Evolutionary conservation across 2,113 vertebrate genomes (phyloP).

Genomic region (Syngnathus floridae): DNA sequence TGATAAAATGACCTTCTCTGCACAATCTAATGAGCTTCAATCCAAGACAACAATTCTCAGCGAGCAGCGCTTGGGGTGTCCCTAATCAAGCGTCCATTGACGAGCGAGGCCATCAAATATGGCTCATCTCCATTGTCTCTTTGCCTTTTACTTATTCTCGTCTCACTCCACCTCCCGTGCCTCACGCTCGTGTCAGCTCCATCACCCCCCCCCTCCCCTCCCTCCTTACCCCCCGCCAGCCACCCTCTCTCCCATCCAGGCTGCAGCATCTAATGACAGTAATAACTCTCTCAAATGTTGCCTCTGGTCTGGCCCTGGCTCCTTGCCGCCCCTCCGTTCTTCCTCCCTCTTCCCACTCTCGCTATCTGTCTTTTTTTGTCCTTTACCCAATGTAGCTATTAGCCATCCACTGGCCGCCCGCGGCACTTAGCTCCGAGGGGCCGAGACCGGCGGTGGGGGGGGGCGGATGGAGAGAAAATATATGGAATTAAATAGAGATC

Average conservation of each 20-base stretch:
- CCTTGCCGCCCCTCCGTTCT: constrained; percentile 3
- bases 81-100: neutral
- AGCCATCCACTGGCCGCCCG: constrained; percentile 65
- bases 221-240: constrained; percentile 3
- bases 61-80: neutral
- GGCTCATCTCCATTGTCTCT: constrained; percentile 7
- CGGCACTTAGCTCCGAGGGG: constrained; percentile 66
- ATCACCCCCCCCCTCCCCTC: constrained; percentile 29
- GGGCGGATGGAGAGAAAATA: constrained; percentile 25
- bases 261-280: constrained; percentile 69
- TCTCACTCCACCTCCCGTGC: constrained; percentile 27
- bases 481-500: constrained; percentile 67
- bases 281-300: constrained; percentile 70
- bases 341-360: constrained; percentile 36
- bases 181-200: constrained; percentile 24
- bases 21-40: neutral
- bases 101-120: neutral
- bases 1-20: neutral
- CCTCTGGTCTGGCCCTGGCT: constrained; percentile 39
- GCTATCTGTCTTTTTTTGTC: constrained; percentile 28
- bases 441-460: constrained; percentile 15
- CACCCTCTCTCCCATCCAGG: constrained; percentile 37
- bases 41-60: neutral
- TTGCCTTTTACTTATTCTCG: constrained; percentile 47
- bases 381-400: constrained; percentile 68